Conservation (phyloP, 2,797 vertebrate species). For the Phoeniculus purpureus region DNA sequence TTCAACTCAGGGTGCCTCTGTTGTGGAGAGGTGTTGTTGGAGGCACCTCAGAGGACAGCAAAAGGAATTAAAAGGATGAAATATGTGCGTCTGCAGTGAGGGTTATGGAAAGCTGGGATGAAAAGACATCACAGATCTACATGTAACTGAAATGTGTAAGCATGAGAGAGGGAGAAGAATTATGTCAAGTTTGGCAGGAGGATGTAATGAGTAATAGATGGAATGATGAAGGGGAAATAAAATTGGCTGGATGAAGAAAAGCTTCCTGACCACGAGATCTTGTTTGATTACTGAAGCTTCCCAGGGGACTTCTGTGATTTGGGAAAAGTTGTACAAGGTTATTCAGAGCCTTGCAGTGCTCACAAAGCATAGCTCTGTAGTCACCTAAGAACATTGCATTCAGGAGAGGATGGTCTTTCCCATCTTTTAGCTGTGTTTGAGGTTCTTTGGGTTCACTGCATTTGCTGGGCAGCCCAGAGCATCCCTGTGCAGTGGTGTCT, state of each 20-base stretch:
- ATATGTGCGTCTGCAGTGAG: not conserved
- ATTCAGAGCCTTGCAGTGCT: constrained; percentile 25
- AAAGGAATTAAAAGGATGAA: not conserved
- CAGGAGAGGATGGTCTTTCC: not conserved
- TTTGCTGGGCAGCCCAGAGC: constrained; percentile 49
- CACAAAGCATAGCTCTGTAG: constrained; percentile 38
- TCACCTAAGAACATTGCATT: constrained; percentile 25
- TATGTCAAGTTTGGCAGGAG: constrained; percentile 57
- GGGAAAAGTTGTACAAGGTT: constrained; percentile 63
- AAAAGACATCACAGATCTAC: not conserved
- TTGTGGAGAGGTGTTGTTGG: not conserved
- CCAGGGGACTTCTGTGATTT: constrained; percentile 63
- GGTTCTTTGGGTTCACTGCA: constrained; percentile 55
- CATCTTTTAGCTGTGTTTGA: not conserved
- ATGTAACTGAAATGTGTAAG: not conserved
- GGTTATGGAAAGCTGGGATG: not conserved
- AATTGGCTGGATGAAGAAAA: constrained; percentile 63
- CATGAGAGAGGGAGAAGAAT: constrained; percentile 44
- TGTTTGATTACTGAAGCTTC: constrained; percentile 64
- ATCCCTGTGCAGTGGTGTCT: constrained; percentile 21
- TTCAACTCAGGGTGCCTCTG: not conserved
- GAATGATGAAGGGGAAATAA: constrained; percentile 67
- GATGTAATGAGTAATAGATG: constrained; percentile 71
- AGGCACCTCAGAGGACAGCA: not conserved
- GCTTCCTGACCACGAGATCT: constrained; percentile 67